Evolutionary conservation across 2,888 invertebrate genomes (phyloP), one percentile per base, ranked within the genome.

Genomic region (Torymus texanus): DNA sequence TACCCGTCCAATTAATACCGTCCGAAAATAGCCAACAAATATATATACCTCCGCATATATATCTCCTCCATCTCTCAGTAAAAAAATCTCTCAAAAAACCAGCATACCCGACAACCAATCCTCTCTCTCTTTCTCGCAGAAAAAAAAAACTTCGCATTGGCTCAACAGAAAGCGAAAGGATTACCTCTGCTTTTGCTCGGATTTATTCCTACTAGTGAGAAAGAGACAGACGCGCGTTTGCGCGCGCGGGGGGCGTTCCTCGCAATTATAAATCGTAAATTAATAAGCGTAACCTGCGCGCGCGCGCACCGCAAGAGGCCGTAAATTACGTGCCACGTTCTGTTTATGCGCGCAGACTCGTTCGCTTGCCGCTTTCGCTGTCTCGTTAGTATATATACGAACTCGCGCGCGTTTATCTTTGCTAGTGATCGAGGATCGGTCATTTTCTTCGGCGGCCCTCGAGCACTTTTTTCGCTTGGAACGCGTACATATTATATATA

Each of bases 251-350:
- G 56, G 56, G 14, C 18, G 53, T 61, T 70, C 59, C 65, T 81
- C 83, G 85, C 86, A 86, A 87, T 87, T 86, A 87, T 86, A 85
- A 86, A 84, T 87, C 86, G 84, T 84, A 85, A 84, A 87, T 87
- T 87, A 87, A 87, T 85, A 86, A 85, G 84, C 83, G 84, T 83
- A 83, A 84, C 83, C 83, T 83, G 79, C 72, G 81, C 75, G 68
- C 62, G 66, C 76, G 21, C 67, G 11, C 70, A 72, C 76, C 75
- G 75, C 63, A 62, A 41, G 79, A 56, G 71, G 59, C 75, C 61
- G 70, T 74, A 74, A 77, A 77, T 80, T 80, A 80, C 8, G 41
- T 41, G 41, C 41, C 41, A 41, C 74, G 75, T 58, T 59, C 50
- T 41, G 41, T 41, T 41, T 41, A 41, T 41, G 41, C 41, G 41